Base-by-base conservation (phyloP, 1,140 invertebrate genomes). In the Bombus cullumanus region DNA sequence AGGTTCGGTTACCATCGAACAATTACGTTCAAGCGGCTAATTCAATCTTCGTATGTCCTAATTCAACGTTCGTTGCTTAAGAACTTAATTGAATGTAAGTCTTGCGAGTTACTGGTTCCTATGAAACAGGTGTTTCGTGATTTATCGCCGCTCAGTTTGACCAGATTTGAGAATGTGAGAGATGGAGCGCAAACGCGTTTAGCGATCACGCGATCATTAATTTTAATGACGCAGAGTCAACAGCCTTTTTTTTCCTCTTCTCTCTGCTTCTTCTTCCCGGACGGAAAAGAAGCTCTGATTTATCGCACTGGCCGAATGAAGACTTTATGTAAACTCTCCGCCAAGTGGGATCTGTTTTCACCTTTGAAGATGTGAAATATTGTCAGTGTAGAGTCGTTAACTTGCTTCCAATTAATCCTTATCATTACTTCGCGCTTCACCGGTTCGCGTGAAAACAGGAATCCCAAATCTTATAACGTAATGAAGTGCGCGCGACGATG, bases 171-270 rank as follows among this genome's bases (percentile, higher is more conserved):
- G 53, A 69, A 72, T 39, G 66, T 66, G 73, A 64, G 73, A 57
- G 62, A 83, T 64, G 73, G 74, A 53, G 81, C 81, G 18, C 43
- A 76, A 83, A 79, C 82, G 66, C 75, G 82, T 84, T 71, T 69
- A 71, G 66, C 82, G 82, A 84, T 84, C 82, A 84, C 82, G 82
- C 82, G 75, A 84, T 84, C 82, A 84, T 84, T 84, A 84, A 84
- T 84, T 84, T 79, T 84, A 84, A 84, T 71, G 82, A 79, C 75
- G 75, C 82, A 39, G 43, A 77, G 47, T 59, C 75, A 78, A 57
- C 75, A 78, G 75, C 74, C 64, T 53, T 77, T 66, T 77, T 69
- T 83, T 53, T 59, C 34, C 68, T 22, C 31, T 34, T 5, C 31
- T 15, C 28, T 66, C 15, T 9, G 6, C n/a, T 31, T 34, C 15